These are phyloP conservation scores for Rhineura floridana DNA, from an alignment of 2,113 vertebrate genomes.

Conservation along the genomic window DNA sequence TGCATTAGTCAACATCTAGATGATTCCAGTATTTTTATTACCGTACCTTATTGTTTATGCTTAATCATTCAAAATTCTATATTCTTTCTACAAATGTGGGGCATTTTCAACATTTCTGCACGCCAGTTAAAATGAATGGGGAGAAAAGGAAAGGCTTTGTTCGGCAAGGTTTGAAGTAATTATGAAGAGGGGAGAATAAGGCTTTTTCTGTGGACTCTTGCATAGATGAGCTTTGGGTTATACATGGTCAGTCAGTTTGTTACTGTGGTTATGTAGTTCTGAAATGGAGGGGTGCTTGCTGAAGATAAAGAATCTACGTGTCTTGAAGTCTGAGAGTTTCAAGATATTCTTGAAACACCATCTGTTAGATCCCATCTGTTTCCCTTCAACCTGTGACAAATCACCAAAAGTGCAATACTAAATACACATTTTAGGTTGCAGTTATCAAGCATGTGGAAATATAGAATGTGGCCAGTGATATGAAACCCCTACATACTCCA, in stretches of 20 bases:
- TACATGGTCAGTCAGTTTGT: neutral
- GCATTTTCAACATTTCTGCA: neutral
- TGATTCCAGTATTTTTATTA: neutral
- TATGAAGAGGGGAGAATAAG: neutral
- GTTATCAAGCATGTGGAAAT: constrained; percentile 23
- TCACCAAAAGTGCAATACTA: constrained; percentile 4
- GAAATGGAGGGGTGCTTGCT: neutral
- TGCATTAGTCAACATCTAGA: neutral
- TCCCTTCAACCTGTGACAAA: neutral
- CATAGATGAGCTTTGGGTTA: neutral
- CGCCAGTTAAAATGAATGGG: neutral
- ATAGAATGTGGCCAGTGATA: neutral
- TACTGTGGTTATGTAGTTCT: constrained; percentile 19
- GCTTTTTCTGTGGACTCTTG: neutral
- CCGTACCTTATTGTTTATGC: neutral
- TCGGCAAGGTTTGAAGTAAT: neutral
- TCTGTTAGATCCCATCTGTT: constrained; percentile 29
- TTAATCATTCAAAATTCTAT: neutral
- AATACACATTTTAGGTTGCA: constrained; percentile 11
- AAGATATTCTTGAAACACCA: constrained; percentile 31
- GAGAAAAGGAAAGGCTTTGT: neutral
- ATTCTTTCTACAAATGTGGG: neutral
- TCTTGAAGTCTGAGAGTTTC: constrained; percentile 18
- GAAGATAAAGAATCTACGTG: constrained; percentile 8
- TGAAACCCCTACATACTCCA: constrained; percentile 5